Conservation (phyloP, 2,888 invertebrate genomes). For the Choristoneura rosaceana region DNA sequence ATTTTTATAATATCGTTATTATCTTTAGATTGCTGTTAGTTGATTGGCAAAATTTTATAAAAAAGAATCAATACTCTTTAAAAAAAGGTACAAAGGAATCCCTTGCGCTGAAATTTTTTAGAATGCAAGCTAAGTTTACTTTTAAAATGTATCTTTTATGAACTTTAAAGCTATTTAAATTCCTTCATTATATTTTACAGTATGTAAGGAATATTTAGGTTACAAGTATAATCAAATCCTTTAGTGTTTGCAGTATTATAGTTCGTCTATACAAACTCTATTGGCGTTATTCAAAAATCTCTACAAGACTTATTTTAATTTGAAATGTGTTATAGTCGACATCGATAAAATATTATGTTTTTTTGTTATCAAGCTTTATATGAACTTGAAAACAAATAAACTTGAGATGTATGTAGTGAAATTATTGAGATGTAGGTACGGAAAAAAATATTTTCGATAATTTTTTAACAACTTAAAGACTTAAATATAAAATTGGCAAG, state of each 20-base stretch:
- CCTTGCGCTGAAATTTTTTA: constrained; percentile 33
- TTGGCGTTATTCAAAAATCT: constrained; percentile 19
- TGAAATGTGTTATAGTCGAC: background rate
- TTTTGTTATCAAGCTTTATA: background rate
- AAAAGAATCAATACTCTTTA: background rate
- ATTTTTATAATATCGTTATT: background rate
- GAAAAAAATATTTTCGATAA: too few relatives aligned
- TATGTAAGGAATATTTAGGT: constrained; percentile 57
- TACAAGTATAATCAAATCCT: constrained; percentile 76
- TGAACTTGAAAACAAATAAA: too few relatives aligned
- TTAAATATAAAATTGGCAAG: too few relatives aligned
- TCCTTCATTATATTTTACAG: constrained; percentile 61
- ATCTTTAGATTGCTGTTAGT: constrained; percentile 25
- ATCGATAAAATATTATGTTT: background rate
- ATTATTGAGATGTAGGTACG: too few relatives aligned
- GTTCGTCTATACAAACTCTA: constrained; percentile 61
- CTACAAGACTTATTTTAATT: background rate
- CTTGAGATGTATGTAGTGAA: too few relatives aligned
- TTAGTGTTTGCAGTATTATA: constrained; percentile 81
- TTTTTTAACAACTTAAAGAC: too few relatives aligned
- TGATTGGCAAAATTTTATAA: constrained; percentile 37
- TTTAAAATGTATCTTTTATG: constrained; percentile 46
- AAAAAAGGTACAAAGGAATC: constrained; percentile 1
- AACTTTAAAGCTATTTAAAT: constrained; percentile 66
- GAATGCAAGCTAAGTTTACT: constrained; percentile 47